These are phyloP conservation scores for Silurus lanzhouensis DNA, from an alignment of 2,797 vertebrate genomes.

Conservation along the genomic window DNA sequence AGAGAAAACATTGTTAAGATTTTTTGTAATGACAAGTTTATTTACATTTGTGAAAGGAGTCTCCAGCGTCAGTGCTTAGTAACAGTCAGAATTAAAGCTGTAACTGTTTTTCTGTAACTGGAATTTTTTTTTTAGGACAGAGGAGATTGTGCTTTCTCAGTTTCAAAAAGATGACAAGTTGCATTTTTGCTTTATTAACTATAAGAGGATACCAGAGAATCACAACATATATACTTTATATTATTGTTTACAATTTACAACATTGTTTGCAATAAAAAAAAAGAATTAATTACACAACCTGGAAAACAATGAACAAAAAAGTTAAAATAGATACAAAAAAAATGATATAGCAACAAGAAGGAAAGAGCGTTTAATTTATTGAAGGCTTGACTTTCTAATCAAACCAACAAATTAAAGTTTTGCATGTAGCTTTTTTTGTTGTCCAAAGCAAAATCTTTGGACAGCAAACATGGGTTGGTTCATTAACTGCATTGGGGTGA, in stretches of 20 bases:
- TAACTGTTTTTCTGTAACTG: background rate
- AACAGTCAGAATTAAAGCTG: slow-evolving; percentile 17
- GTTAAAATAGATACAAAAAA: background rate
- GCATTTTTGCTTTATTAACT: background rate
- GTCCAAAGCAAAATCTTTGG: background rate
- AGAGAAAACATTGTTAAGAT: background rate
- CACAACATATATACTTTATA: background rate
- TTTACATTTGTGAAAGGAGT: background rate
- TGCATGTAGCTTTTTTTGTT: background rate
- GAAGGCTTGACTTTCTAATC: background rate
- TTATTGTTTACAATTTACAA: too few relatives aligned
- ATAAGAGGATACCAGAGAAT: background rate
- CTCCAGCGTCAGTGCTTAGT: background rate
- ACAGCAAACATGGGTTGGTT: background rate
- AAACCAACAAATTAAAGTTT: background rate
- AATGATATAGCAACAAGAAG: background rate
- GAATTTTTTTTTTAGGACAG: background rate
- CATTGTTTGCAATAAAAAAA: background rate
- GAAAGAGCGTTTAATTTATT: background rate
- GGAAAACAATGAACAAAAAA: background rate
- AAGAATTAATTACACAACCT: background rate
- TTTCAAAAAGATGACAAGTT: background rate
- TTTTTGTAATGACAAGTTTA: background rate
- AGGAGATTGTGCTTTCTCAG: background rate
- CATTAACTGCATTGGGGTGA: background rate